Evolutionary conservation across 2,888 invertebrate genomes (phyloP), one percentile per base, ranked within the genome.

Genomic region (Deilephila elpenor): DNA sequence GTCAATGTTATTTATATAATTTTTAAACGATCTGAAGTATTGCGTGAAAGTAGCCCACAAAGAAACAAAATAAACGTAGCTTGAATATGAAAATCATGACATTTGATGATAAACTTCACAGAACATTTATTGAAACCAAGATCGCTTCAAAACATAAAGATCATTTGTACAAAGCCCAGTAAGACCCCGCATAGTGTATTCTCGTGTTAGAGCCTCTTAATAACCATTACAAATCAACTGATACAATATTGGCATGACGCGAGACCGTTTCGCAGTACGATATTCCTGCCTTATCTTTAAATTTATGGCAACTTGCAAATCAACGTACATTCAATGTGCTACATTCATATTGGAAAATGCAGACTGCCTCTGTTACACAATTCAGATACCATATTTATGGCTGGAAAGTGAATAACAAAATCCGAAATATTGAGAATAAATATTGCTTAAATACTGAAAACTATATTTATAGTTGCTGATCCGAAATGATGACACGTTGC

Each of bases 261-360:
- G 75, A 74, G 71, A 74, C 77, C 70, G 74, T 81, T 81, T 78
- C 75, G 76, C 76, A 78, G 78, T 80, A 77, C 76, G 71, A 73
- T 80, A 78, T 17, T 74, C 76, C 77, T 62, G 37, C 34, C 51
- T 60, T 74, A 71, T 53, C 70, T 59, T 32, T 70, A 70, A 61
- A 75, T 72, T 71, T 71, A 75, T 67, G 60, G 53, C 62, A 75
- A 70, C 64, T 73, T 73, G 44, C 44, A 67, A 67, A 67, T 44
- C 20, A 67, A 67, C 44, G 44, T 67, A 67, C 67, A 25, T 44
- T 44, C 44, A 44, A 44, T 44, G 44, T 44, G 44, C 44, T 44
- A 44, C 44, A 44, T 44, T 51, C 67, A 51, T 51, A 67, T 67
- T 51, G 67, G 67, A 67, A 67, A 51, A 67, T 67, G 51, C 17